These are phyloP conservation scores for Argya squamiceps DNA, from an alignment of 2,797 vertebrate species.

Conservation along the genomic window DNA sequence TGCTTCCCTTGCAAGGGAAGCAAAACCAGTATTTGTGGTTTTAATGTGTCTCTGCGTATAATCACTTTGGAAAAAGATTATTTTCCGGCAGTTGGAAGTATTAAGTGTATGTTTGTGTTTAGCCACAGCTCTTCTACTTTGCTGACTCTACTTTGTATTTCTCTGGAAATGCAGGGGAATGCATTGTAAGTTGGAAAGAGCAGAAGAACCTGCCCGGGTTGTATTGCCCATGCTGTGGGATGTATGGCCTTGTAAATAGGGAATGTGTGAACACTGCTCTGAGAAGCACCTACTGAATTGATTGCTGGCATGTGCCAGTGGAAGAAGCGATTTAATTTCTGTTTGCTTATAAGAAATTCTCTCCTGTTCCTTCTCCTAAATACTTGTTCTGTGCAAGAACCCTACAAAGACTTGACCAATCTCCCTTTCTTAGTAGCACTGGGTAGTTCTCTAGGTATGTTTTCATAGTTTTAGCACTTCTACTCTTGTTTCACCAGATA, in stretches of 20 bases:
- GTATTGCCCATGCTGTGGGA: not conserved
- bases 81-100: not conserved
- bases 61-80: not conserved
- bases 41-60: not conserved
- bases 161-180: not conserved
- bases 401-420: not conserved
- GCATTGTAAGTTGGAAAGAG: not conserved
- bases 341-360: not conserved
- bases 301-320: not conserved
- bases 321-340: not conserved
- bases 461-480: not conserved
- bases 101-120: not conserved
- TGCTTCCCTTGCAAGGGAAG: not conserved
- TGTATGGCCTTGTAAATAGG: not conserved
- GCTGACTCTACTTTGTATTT: too few relatives aligned
- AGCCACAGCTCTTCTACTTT: not conserved
- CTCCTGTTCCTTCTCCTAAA: not conserved
- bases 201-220: not conserved
- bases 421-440: not conserved
- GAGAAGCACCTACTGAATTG: not conserved
- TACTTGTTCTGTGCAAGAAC: not conserved
- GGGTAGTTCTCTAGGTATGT: not conserved
- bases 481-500: not conserved
- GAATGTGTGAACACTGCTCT: accelerated
- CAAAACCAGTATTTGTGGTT: not conserved